Evolutionary conservation across 2,888 invertebrate species (phyloP), one percentile per base, ranked within the genome.

Genomic region (Byasa hedistus): DNA sequence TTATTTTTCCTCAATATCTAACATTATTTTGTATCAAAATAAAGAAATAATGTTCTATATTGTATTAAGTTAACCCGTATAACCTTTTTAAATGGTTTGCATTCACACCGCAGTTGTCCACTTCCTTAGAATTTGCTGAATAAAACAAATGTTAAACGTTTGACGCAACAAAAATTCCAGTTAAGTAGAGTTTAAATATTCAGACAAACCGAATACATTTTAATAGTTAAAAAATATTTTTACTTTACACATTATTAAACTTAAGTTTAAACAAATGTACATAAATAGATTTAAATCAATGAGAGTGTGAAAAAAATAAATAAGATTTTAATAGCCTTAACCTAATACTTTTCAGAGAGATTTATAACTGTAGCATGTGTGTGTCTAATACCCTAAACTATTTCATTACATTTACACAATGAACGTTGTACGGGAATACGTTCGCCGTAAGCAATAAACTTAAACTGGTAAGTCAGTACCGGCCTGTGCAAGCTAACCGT

Each of bases 401-500:
- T 39, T 39, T 39, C 39, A 39, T 39, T 39, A 39, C 39, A 12
- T 32, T 52, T 17, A 44, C 44, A 52, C 15, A 54, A 54, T 54
- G 52, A n/a, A 48, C n/a, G n/a, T n/a, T 19, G n/a, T 5, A 54
- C 52, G 22, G 8, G n/a, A n/a, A 10, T 23, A 22, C 10, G n/a
- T 22, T 7, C 12, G 22, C 22, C 3, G 21, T 2, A 52, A 52
- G 3, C 10, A 52, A 22, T 54, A 22, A 19, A 54, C 21, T 23
- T n/a, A 54, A 15, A 54, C 19, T 12, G n/a, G 52, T 36, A 57
- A 57, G 36, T 36, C 52, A 27, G 61, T 51, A 60, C 24, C 52
- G 32, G 12, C 17, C 61, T 12, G 52, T 52, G 51, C 60, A 61
- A 54, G 57, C 24, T 61, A 61, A 57, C 57, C 57, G 62, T 66